Percentiles rank a stretch among this genome's conserved stretches.
Evolutionary conservation across 2,797 vertebrate species (phyloP).

Genomic region (Phrynocephalus forsythii): DNA sequence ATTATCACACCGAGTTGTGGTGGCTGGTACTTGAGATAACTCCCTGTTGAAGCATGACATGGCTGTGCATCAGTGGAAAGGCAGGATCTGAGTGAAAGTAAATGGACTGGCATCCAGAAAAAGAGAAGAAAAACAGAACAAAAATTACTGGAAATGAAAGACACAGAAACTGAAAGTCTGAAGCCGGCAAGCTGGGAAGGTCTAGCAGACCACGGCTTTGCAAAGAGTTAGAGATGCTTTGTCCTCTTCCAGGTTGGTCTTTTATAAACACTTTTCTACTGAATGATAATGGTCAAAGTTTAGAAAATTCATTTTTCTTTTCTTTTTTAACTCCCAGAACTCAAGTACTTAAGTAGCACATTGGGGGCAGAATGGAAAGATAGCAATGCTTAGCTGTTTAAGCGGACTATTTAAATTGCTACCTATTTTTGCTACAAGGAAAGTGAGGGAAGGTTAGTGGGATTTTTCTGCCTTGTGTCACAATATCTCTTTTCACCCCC

Average conservation of each 20-base stretch:
- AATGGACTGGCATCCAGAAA: conserved; percentile 39
- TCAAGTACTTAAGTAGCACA: background rate
- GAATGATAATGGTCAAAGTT: background rate
- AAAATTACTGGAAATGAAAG: conserved; percentile 36
- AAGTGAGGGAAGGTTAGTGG: background rate
- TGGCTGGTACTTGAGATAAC: conserved; percentile 67
- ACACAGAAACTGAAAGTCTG: conserved; percentile 22
- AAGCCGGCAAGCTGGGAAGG: conserved; percentile 12
- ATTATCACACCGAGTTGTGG: conserved; percentile 70
- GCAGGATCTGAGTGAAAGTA: conserved; percentile 46
- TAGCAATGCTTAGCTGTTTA: background rate
- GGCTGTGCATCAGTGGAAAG: conserved; percentile 47
- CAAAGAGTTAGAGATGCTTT: background rate
- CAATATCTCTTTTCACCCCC: background rate
- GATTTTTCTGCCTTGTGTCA: background rate
- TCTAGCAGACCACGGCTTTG: background rate
- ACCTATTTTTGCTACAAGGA: background rate
- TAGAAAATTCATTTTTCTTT: background rate
- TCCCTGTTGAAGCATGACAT: conserved; percentile 56
- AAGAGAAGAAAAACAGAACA: conserved; percentile 48
- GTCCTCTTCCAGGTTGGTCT: background rate
- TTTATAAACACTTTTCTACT: background rate
- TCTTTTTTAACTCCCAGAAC: background rate
- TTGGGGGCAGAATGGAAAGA: background rate
- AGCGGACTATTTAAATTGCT: background rate